Evolutionary conservation across 2,888 invertebrate species (phyloP), one percentile per base, ranked within the genome.

Genomic region (Amblyjoppa fuscipennis): DNA sequence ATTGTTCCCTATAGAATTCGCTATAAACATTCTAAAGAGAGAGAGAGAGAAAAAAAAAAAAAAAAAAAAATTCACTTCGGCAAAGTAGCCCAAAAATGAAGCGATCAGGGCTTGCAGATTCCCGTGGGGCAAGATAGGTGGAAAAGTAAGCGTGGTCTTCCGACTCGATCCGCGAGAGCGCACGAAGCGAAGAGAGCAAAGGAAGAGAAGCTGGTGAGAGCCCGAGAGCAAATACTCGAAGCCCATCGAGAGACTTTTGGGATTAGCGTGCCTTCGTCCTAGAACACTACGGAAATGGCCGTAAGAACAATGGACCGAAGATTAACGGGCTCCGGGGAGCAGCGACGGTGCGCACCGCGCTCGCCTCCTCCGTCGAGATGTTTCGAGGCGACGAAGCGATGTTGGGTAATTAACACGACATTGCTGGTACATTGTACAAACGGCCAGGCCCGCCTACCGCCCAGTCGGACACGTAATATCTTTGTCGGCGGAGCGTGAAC

Each of bases 321-420:
- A 89, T 89, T 89, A 90, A 89, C 87, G 87, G 90, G 88, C 87
- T 87, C 88, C 87, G 86, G 79, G 87, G 78, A 80, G 85, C 76
- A 66, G 53, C 69, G 41, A 45, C 56, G 41, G 53, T 38, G 66
- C 13, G 34, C 25, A 75, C 69, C 75, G 53, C 75, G 61, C 75
- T 74, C 68, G 13, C 41, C 83, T 71, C 69, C 77, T 69, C 78
- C 77, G 66, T 51, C 71, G 68, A 73, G 83, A 88, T 83, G 85
- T 88, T 87, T 74, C 83, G 77, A 89, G 80, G 88, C 89, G 89
- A 85, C 89, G 87, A 86, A 84, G 86, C 86, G 87, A 82, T 87
- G 89, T 88, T 87, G 84, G 88, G 87, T 90, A 89, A 90, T 89
- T 90, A 90, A 90, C 89, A 75, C 87, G 87, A 89, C 87, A 88